phyloP scores from a whole-genome alignment of 2,797 vertebrate species.

The Echeneis naucrates region DNA sequence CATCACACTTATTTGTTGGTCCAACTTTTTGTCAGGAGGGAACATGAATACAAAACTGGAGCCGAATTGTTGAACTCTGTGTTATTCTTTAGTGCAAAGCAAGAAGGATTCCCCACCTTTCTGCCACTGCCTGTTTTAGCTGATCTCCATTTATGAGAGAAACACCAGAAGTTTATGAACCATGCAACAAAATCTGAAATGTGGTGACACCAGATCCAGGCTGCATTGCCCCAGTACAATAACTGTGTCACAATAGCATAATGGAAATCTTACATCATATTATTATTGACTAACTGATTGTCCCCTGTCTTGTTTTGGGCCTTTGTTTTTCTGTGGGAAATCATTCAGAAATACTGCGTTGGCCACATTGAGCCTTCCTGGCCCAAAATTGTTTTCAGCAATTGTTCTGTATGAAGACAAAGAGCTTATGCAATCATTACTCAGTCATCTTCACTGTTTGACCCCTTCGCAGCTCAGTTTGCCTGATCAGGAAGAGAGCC shows the following conservation, averaged over 20 bases:
- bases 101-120: no score
- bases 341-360: slow-evolving; percentile 40
- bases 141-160: not conserved
- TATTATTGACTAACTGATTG: slow-evolving; percentile 39
- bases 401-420: slow-evolving; percentile 74
- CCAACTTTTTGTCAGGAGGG: no score
- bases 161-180: not conserved
- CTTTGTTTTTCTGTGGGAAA: slow-evolving; percentile 59
- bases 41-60: no score
- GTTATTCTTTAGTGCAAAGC: not conserved
- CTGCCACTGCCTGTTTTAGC: not conserved
- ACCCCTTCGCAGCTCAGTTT: slow-evolving; percentile 35
- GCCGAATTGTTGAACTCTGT: no score
- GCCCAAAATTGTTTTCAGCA: slow-evolving; percentile 64
- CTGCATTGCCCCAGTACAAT: not conserved
- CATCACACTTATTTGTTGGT: no score
- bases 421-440: slow-evolving; percentile 65
- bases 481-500: slow-evolving; percentile 55
- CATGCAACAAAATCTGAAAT: not conserved
- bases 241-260: slow-evolving; percentile 32
- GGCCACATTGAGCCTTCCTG: slow-evolving; percentile 31
- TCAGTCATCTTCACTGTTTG: slow-evolving; percentile 42
- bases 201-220: not conserved
- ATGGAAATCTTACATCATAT: slow-evolving; percentile 36
- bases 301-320: not conserved